Percentiles rank a stretch among this genome's conserved stretches.
phyloP scores from a whole-genome alignment of 1,140 invertebrate genomes.

The Marisa cornuarietis region DNA sequence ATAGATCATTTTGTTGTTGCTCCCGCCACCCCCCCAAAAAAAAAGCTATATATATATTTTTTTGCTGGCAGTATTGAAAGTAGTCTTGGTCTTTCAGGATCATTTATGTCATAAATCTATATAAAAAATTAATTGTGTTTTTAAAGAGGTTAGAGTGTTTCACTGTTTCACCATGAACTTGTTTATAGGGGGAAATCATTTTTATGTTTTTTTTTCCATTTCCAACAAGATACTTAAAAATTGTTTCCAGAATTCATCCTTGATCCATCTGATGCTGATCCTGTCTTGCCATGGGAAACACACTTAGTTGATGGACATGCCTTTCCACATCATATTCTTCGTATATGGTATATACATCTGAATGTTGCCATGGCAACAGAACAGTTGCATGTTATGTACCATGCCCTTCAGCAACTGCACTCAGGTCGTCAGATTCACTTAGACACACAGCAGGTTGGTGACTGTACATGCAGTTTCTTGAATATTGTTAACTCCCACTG shows the following conservation, averaged over 20 bases:
- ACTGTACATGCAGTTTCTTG: neutral
- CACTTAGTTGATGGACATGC: constrained; percentile 48
- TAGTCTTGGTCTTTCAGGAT: no score
- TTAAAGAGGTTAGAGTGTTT: no score
- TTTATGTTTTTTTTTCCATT: no score
- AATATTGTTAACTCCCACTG: no score
- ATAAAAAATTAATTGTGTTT: no score
- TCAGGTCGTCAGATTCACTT: constrained; percentile 72
- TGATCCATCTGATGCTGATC: constrained; percentile 51
- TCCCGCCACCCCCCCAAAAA: no score
- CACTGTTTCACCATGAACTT: no score
- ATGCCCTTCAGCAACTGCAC: constrained; percentile 92
- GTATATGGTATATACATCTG: constrained; percentile 47
- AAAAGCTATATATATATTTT: no score
- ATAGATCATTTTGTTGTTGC: no score
- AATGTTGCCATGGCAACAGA: constrained; percentile 52
- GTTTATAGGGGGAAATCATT: no score
- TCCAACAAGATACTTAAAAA: neutral
- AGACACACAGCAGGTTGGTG: constrained; percentile 47
- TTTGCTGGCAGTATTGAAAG: no score
- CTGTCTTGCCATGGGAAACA: constrained; percentile 56
- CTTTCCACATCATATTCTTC: constrained; percentile 56
- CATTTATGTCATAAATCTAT: no score
- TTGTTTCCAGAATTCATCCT: constrained; percentile 58
- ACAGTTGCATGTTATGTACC: constrained; percentile 52